A percentile compares a stretch with the other conserved stretches of the same genome.
These are phyloP conservation scores for Onychostruthus taczanowskii DNA, from an alignment of 2,113 vertebrate species.

Conservation along the genomic window DNA sequence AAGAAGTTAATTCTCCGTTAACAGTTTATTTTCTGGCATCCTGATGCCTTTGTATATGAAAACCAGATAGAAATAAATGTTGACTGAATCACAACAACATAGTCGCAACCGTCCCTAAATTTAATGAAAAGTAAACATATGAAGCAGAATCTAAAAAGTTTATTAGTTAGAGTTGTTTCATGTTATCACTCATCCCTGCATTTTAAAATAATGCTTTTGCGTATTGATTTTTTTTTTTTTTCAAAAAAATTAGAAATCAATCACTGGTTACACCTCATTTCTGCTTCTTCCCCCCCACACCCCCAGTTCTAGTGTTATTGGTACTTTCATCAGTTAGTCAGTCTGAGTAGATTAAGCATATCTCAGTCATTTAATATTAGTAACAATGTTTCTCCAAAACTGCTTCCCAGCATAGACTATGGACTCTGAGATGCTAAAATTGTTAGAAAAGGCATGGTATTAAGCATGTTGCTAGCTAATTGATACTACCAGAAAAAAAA, in stretches of 20 bases:
- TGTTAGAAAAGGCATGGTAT: not conserved
- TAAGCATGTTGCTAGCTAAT: not conserved
- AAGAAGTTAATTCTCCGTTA: conserved; percentile 85
- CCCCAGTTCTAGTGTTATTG: not conserved
- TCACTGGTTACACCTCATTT: not conserved
- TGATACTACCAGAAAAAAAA: not conserved
- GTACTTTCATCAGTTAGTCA: conserved; percentile 5
- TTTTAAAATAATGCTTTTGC: conserved; percentile 54
- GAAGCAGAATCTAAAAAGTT: conserved; percentile 70
- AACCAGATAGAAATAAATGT: conserved; percentile 79
- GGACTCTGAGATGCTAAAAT: not conserved
- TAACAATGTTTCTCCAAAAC: not conserved
- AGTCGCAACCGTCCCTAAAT: conserved; percentile 58
- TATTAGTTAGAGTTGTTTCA: conserved; percentile 63
- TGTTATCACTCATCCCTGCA: not conserved
- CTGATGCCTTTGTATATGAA: conserved; percentile 78
- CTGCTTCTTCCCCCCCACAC: not conserved
- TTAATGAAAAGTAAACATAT: conserved; percentile 79
- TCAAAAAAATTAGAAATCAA: conserved; percentile 1
- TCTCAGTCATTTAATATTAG: conserved; percentile 5
- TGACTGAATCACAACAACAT: conserved; percentile 71
- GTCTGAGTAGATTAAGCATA: not conserved
- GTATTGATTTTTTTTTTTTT: not conserved
- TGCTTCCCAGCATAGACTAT: not conserved
- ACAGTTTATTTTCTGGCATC: conserved; percentile 84